phyloP scores from a whole-genome alignment of 1,140 invertebrate species.

The Drosophila neocordata region DNA sequence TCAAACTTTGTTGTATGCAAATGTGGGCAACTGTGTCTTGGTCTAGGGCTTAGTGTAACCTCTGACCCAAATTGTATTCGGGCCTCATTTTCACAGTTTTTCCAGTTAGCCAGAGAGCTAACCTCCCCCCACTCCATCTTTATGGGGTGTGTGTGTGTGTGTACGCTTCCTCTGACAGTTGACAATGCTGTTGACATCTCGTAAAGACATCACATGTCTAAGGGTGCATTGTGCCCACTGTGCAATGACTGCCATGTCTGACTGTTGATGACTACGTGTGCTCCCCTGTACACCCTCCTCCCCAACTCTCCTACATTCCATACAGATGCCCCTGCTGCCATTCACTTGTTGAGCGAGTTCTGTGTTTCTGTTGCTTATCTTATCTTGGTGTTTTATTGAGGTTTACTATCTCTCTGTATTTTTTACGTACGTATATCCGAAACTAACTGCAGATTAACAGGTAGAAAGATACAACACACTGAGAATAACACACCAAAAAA shows the following conservation, averaged over 20 bases:
- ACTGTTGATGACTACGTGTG: neutral
- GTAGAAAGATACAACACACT: neutral
- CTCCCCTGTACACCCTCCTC: neutral
- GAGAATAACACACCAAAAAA: neutral
- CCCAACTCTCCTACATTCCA: slow-evolving; percentile 17
- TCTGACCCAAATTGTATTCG: slow-evolving; percentile 57
- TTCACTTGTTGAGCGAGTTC: slow-evolving; percentile 75
- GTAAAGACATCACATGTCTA: slow-evolving; percentile 54
- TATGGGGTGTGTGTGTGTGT: neutral
- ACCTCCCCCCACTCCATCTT: neutral
- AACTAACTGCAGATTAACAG: slow-evolving; percentile 14
- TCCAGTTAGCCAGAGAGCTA: slow-evolving; percentile 1
- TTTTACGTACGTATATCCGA: slow-evolving; percentile 14
- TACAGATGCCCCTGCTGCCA: slow-evolving; percentile 22
- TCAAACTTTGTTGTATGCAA: slow-evolving; percentile 73
- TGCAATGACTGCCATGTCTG: slow-evolving; percentile 9
- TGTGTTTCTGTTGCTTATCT: slow-evolving; percentile 51
- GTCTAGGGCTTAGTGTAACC: slow-evolving; percentile 32
- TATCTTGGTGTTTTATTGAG: slow-evolving; percentile 69
- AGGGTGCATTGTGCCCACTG: slow-evolving; percentile 55
- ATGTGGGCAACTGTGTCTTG: slow-evolving; percentile 49
- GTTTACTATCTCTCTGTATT: slow-evolving; percentile 39
- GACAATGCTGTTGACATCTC: slow-evolving; percentile 68
- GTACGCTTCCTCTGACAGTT: slow-evolving; percentile 44
- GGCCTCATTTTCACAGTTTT: slow-evolving; percentile 9